Percentiles rank a stretch among this genome's conserved stretches.
phyloP scores from a whole-genome alignment of 2,888 invertebrate genomes.

The Oxytorus armatus region DNA sequence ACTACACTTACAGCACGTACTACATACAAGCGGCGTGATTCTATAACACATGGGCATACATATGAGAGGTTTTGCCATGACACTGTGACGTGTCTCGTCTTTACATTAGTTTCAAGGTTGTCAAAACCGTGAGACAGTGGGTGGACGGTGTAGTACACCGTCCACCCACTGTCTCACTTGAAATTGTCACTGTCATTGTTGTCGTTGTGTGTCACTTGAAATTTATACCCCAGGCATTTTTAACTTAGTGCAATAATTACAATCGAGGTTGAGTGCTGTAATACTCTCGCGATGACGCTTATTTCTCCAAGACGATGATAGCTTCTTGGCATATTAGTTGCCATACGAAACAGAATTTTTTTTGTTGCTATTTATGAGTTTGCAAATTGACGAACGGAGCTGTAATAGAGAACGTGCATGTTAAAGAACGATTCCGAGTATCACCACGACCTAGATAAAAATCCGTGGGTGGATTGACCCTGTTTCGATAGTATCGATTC shows the following conservation, averaged over 20 bases:
- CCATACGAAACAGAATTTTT: not conserved
- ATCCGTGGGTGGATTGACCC: constrained; percentile 31
- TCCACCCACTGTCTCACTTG: too few species aligned
- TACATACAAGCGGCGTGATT: not conserved
- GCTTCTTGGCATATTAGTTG: not conserved
- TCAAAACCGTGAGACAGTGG: not conserved
- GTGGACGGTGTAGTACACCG: not conserved
- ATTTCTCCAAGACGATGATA: constrained; percentile 3
- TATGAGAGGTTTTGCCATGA: constrained; percentile 14
- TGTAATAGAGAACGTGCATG: too few species aligned
- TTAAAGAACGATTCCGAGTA: too few species aligned
- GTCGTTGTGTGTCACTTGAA: not conserved
- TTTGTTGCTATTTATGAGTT: not conserved
- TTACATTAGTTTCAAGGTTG: constrained; percentile 32
- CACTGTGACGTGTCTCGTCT: constrained; percentile 22
- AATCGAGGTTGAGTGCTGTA: constrained; percentile 20
- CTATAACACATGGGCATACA: not conserved
- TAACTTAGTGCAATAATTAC: not conserved
- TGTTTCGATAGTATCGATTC: constrained; percentile 2
- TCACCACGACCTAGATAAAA: constrained; percentile 1
- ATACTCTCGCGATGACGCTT: not conserved
- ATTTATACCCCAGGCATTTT: constrained; percentile 1
- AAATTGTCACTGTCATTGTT: too few species aligned
- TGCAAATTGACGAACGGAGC: not conserved
- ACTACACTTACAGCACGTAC: not conserved